Conservation (phyloP, 2,797 vertebrate genomes). For the Cyprinodon diabolis region DNA sequence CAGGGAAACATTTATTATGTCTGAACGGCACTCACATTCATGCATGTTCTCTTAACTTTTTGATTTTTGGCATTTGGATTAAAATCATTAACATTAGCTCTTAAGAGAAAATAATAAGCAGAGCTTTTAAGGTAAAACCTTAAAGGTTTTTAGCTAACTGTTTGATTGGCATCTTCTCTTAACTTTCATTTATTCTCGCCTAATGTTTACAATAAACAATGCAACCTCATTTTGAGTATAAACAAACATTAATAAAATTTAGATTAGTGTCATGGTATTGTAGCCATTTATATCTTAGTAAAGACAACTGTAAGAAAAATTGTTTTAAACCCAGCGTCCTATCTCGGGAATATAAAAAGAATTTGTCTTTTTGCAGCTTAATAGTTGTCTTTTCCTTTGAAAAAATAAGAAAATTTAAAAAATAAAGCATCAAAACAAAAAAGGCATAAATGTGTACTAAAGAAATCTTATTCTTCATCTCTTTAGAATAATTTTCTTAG, state of each 20-base stretch:
- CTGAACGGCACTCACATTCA: constrained; percentile 32
- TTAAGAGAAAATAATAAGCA: neutral
- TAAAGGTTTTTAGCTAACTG: constrained; percentile 5
- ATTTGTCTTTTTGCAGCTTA: constrained; percentile 24
- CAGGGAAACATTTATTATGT: constrained; percentile 19
- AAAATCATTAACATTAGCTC: neutral
- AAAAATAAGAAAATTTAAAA: no score
- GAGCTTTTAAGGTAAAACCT: constrained; percentile 7
- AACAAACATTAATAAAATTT: constrained; percentile 25
- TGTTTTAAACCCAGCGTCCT: constrained; percentile 23
- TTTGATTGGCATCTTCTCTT: constrained; percentile 12
- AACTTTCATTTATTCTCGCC: constrained; percentile 19
- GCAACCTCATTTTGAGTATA: constrained; percentile 23
- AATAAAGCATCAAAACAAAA: constrained; percentile 1
- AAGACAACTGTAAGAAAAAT: constrained; percentile 1
- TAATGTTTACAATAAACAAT: constrained; percentile 42
- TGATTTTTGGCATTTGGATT: constrained; percentile 21
- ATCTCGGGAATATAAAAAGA: constrained; percentile 4
- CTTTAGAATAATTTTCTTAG: constrained; percentile 26
- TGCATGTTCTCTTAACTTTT: constrained; percentile 29
- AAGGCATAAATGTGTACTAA: constrained; percentile 42
- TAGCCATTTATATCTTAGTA: constrained; percentile 24
- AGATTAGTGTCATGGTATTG: neutral
- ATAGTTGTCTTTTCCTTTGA: constrained; percentile 8
- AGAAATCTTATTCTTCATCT: constrained; percentile 8